Conservation (phyloP, 2,113 vertebrate species). For the Notiomystis cincta region DNA sequence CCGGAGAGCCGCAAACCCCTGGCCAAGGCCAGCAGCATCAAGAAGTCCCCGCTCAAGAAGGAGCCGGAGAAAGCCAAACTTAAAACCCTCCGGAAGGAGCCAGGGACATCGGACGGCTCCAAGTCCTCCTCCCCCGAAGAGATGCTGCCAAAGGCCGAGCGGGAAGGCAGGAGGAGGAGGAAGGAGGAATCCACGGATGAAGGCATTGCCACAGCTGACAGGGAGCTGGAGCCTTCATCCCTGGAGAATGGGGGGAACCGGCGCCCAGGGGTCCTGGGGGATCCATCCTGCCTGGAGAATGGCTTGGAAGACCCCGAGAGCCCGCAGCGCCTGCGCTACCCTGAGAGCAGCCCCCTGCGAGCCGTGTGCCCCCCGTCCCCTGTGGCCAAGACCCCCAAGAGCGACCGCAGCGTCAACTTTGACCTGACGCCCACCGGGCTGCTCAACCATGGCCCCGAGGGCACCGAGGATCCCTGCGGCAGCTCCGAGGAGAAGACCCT, state of each 20-base stretch:
- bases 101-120: not conserved
- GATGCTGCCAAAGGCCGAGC: constrained; percentile 49
- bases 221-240: not conserved
- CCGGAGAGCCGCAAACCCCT: not conserved
- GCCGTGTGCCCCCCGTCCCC: constrained; percentile 71
- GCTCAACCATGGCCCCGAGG: constrained; percentile 54
- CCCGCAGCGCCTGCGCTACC: constrained; percentile 64
- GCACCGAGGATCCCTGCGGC: constrained; percentile 50
- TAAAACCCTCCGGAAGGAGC: constrained; percentile 1
- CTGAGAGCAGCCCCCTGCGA: constrained; percentile 51
- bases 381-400: constrained; percentile 73
- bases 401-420: constrained; percentile 71
- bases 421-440: constrained; percentile 75
- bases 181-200: constrained; percentile 4
- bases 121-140: constrained; percentile 70
- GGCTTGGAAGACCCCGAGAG: constrained; percentile 46
- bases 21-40: constrained; percentile 47
- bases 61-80: constrained; percentile 45
- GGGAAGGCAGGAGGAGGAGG: not conserved
- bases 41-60: constrained; percentile 33
- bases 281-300: not conserved
- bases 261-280: rapidly evolving
- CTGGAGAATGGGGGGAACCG: not conserved
- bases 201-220: constrained; percentile 41
- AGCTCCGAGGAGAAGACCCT: constrained; percentile 81